Evolutionary conservation across 2,888 invertebrate species (phyloP).

Genomic region (Drosophila meridiana): DNA sequence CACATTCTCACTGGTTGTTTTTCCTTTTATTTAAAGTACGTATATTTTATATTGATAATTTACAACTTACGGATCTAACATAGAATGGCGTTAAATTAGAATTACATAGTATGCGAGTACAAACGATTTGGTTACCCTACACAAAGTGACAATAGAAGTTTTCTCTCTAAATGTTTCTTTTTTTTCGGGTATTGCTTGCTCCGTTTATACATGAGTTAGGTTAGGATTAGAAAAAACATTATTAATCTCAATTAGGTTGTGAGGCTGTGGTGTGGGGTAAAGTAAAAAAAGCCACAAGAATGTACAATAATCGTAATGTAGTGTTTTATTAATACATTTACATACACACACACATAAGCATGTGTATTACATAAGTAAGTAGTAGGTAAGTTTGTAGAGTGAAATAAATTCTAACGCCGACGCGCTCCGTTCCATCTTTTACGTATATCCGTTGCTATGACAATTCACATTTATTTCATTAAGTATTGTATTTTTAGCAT

Average conservation of each 20-base stretch:
- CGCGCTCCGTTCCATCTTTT: slow-evolving; percentile 60
- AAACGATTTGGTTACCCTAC: slow-evolving; percentile 58
- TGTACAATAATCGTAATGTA: slow-evolving; percentile 68
- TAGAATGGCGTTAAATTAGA: slow-evolving; percentile 81
- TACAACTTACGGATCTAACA: slow-evolving; percentile 83
- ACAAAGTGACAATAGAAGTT: slow-evolving; percentile 6
- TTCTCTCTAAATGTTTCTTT: not conserved
- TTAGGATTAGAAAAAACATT: slow-evolving; percentile 42
- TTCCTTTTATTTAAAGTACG: slow-evolving; percentile 71
- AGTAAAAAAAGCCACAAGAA: slow-evolving; percentile 75
- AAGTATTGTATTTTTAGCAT: slow-evolving; percentile 71
- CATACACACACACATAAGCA: slow-evolving; percentile 28
- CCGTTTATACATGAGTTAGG: slow-evolving; percentile 47
- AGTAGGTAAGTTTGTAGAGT: slow-evolving; percentile 75
- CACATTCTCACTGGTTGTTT: slow-evolving; percentile 73
- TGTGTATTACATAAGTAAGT: slow-evolving; percentile 57
- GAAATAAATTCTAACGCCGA: slow-evolving; percentile 60
- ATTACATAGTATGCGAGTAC: slow-evolving; percentile 71
- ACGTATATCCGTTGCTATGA: slow-evolving; percentile 82
- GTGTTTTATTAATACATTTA: slow-evolving; percentile 49
- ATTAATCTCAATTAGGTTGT: slow-evolving; percentile 42
- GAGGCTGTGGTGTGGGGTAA: slow-evolving; percentile 31
- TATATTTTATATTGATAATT: slow-evolving; percentile 82
- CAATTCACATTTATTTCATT: slow-evolving; percentile 78
- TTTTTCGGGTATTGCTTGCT: slow-evolving; percentile 19